Evolutionary conservation across 2,113 vertebrate genomes (phyloP).

Genomic region (Clarias batrachus): DNA sequence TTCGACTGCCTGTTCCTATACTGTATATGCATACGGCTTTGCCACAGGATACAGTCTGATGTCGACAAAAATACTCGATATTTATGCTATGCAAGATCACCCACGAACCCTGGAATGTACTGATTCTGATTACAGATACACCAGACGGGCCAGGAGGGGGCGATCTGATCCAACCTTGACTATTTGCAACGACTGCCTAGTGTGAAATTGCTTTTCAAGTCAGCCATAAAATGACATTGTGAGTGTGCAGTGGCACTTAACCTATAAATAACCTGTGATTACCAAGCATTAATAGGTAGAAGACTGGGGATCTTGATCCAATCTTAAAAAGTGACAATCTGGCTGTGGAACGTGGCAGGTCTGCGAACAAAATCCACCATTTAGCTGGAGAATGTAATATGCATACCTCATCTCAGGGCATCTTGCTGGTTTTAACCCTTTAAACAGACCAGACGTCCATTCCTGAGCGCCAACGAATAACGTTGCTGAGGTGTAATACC

Average conservation of each 20-base stretch:
- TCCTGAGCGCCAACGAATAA: not conserved
- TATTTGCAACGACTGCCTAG: slow-evolving; percentile 9
- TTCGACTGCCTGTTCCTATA: not conserved
- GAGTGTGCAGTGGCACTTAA: slow-evolving; percentile 1
- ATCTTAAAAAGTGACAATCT: not conserved
- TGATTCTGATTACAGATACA: slow-evolving; percentile 2
- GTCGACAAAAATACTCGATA: not conserved
- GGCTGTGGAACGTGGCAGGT: not conserved
- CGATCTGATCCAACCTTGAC: slow-evolving; percentile 6
- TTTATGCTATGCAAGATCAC: not conserved
- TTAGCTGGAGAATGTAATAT: not conserved
- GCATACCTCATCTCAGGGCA: not conserved
- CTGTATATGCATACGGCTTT: not conserved
- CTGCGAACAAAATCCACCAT: not conserved
- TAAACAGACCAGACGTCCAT: not conserved
- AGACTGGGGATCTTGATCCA: slow-evolving; percentile 1
- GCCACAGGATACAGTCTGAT: not conserved
- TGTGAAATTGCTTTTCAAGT: slow-evolving; percentile 37
- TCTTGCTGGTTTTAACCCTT: not conserved
- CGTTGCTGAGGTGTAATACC: not conserved
- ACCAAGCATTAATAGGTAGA: not conserved
- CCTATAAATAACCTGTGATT: slow-evolving; percentile 29
- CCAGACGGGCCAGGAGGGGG: slow-evolving; percentile 8
- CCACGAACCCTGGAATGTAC: not conserved
- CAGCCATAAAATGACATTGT: slow-evolving; percentile 31